These are phyloP conservation scores for Leucoraja erinaceus DNA, from an alignment of 2,113 vertebrate genomes.

Conservation along the genomic window DNA sequence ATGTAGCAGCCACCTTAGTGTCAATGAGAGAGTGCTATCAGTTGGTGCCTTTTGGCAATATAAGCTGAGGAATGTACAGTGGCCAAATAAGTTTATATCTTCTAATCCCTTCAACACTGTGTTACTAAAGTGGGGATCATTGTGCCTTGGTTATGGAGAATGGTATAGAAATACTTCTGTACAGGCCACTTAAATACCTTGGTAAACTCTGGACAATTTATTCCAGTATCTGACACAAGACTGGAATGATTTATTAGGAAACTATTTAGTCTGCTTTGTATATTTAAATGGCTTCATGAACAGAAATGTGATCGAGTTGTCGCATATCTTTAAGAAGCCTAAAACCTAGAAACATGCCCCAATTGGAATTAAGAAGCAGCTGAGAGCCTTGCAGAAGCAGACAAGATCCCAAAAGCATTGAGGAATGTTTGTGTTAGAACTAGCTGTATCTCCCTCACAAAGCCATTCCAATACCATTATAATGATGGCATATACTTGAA, in stretches of 20 bases:
- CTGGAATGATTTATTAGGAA: neutral
- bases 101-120: neutral
- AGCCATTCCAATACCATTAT: no score
- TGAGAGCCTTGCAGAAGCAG: no score
- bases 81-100: neutral
- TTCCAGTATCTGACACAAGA: no score
- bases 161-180: no score
- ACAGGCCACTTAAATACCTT: no score
- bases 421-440: no score
- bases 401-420: no score
- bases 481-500: no score
- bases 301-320: neutral
- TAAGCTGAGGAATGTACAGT: neutral
- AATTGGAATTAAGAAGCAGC: no score
- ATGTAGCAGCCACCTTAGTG: neutral
- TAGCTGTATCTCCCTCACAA: no score
- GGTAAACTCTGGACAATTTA: no score
- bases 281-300: neutral
- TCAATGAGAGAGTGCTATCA: neutral
- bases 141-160: no score
- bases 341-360: neutral
- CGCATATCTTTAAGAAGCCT: neutral
- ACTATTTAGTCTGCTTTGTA: neutral
- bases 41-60: neutral
- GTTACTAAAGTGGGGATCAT: neutral